Evolutionary conservation across 2,113 vertebrate genomes (phyloP).

Genomic region (western clawed frog (Xenopus tropicalis)): UCB_Xtro_10.0 CM004445.2:33478501-33479000

Average conservation of each 20-base stretch:
- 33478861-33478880: slow-evolving; percentile 31
- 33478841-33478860: slow-evolving; percentile 14
- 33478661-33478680: slow-evolving; percentile 8
- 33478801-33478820: slow-evolving; percentile 29
- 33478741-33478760: slow-evolving; percentile 13
- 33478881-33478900: slow-evolving; percentile 39
- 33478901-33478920: slow-evolving; percentile 30
- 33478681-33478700: slow-evolving; percentile 17
- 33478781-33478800: slow-evolving; percentile 4
- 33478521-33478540: too few relatives aligned
- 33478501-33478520: too few relatives aligned
- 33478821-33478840: slow-evolving; percentile 28
- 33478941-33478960: background rate
- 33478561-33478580: too few relatives aligned
- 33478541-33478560: too few relatives aligned
- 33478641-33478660: background rate
- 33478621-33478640: slow-evolving; percentile 2
- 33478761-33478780: slow-evolving; percentile 23
- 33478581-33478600: too few relatives aligned
- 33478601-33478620: too few relatives aligned
- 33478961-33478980: slow-evolving; percentile 6
- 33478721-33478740: slow-evolving; percentile 1
- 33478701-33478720: slow-evolving; percentile 19
- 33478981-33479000: background rate
- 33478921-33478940: slow-evolving; percentile 3